Base-by-base conservation (phyloP, 2,888 invertebrate species). In the Lasioglossum pauxillum region DNA sequence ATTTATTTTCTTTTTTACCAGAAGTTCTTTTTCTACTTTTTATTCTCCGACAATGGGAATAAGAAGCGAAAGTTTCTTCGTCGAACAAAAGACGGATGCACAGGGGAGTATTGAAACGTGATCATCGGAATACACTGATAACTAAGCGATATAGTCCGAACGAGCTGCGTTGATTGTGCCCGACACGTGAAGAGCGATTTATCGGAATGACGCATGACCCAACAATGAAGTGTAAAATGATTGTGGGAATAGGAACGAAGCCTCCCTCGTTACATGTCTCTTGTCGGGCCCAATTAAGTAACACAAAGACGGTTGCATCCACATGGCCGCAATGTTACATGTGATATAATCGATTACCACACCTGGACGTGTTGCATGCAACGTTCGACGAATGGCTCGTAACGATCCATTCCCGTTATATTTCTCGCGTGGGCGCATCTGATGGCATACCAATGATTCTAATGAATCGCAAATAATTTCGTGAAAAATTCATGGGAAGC, bases 311-410 rank as follows among this genome's bases (percentile, higher is more conserved):
- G 38, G 35, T 35, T 38, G 38, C 38, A 12, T 69, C 35, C 35
- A 38, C 69, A 69, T 38, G 23, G 69, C 23, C 38, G 69, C 23
- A 8, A 35, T 35, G 69, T 38, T 69, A 38, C 69, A 23, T 38
- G 69, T 38, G 69, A 69, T 69, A 69, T 38, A 69, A 69, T 69
- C 69, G 69, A 69, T 69, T 69, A 69, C 69, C 69, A 38, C 69
- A 69, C 69, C 69, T 69, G 69, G 69, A 69, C 69, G 69, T 69
- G 69, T 69, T 69, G 38, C 67, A 23, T 69, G 67, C 69, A 23
- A 35, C 69, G 69, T 69, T 69, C 38, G 38, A 35, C 69, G 69
- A 69, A 69, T 69, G 69, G 38, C 69, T 38, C 38, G 69, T 69
- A 69, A 69, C 38, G 38, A 69, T 69, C 69, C 38, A 23, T 69